Percentiles rank a stretch among this genome's conserved stretches.
These are phyloP conservation scores for Pseudeuparius sepicola DNA, from an alignment of 2,888 invertebrate species.

Conservation along the genomic window DNA sequence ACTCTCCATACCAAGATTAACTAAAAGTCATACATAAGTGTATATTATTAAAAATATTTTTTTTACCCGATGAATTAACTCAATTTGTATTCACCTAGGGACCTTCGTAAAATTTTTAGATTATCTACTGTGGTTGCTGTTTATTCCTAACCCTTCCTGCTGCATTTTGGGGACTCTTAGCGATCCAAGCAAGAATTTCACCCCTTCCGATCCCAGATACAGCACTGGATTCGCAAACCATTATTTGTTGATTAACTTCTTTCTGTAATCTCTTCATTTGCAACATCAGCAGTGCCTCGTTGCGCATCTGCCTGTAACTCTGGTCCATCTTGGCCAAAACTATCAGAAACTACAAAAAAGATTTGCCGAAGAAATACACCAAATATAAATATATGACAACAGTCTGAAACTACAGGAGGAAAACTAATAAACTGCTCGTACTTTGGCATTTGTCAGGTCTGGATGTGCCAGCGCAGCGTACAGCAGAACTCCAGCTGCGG, in stretches of 20 bases:
- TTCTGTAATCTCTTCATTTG: constrained; percentile 60
- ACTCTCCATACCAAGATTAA: no score
- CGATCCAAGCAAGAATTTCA: constrained; percentile 53
- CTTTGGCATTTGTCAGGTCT: constrained; percentile 52
- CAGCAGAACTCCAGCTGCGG: constrained; percentile 70
- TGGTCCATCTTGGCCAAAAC: constrained; percentile 77
- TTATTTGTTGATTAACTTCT: constrained; percentile 58
- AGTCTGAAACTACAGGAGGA: no score
- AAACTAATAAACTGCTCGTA: no score
- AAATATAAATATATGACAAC: no score
- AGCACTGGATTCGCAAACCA: constrained; percentile 64
- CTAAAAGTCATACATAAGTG: no score
- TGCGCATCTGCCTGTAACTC: constrained; percentile 78
- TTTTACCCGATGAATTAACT: no score
- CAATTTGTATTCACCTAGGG: no score
- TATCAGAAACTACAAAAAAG: constrained; percentile 49
- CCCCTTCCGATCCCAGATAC: constrained; percentile 61
- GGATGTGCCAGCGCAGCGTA: constrained; percentile 71
- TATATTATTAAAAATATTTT: no score
- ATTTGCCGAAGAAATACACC: constrained; percentile 3
- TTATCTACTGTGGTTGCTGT: no score
- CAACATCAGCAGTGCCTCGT: constrained; percentile 74
- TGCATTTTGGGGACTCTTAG: no score
- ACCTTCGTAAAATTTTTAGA: no score
- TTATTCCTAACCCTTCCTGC: no score